phyloP scores from a whole-genome alignment of 2,113 vertebrate genomes.

The Xyrauchen texanus region DNA sequence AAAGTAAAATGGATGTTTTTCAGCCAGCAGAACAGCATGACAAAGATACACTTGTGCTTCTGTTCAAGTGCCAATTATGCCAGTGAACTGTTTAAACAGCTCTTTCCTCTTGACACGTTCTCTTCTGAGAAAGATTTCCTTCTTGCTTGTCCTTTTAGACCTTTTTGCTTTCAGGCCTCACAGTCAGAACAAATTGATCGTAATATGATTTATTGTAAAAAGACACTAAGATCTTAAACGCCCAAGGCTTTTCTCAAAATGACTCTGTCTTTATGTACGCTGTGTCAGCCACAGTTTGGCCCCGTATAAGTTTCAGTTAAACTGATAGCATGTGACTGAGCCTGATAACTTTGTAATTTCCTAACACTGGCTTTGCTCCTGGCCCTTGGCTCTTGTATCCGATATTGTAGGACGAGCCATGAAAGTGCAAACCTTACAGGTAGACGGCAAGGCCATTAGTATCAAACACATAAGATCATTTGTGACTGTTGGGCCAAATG shows the following conservation, averaged over 20 bases:
- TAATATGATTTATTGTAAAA: not conserved
- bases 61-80: not conserved
- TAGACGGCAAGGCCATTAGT: not conserved
- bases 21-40: not conserved
- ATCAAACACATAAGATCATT: constrained; percentile 17
- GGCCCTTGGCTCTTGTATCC: not conserved
- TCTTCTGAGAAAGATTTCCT: constrained; percentile 3
- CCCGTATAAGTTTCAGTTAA: constrained; percentile 13
- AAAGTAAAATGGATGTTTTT: not conserved
- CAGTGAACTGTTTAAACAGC: not conserved
- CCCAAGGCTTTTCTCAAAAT: constrained; percentile 14
- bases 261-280: not conserved
- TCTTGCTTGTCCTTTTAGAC: constrained; percentile 37
- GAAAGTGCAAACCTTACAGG: not conserved
- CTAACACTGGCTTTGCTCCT: not conserved
- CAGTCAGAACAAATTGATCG: constrained; percentile 14
- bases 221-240: not conserved
- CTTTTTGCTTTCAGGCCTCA: constrained; percentile 27
- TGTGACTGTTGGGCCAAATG: constrained; percentile 34
- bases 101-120: constrained; percentile 16
- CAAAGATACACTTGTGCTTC: constrained; percentile 10
- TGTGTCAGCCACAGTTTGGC: constrained; percentile 5
- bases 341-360: constrained; percentile 30
- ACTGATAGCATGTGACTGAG: constrained; percentile 33
- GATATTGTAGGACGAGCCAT: not conserved